Base-by-base conservation (phyloP, 2,113 vertebrate genomes). In the Paracanthobrama guichenoti region DNA sequence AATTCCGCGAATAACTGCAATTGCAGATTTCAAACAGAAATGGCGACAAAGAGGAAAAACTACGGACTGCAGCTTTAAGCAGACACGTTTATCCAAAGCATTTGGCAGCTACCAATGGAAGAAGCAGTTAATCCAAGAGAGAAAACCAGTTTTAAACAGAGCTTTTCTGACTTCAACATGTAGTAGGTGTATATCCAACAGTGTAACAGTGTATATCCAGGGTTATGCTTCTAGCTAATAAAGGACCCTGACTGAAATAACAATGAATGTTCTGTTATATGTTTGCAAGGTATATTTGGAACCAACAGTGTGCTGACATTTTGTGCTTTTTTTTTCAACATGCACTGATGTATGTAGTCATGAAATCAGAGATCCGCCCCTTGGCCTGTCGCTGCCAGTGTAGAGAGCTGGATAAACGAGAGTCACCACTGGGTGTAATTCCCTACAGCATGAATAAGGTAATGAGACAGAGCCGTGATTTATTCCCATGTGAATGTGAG, bases 361-460 rank as follows among this genome's bases (percentile, higher is more conserved):
- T 53, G 26, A n/a, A 26, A 28, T 46, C 39, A 26, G 14, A 78
- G 44, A 69, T 50, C 46, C 46, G 28, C 35, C 13, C 24, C 22
- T 79, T 26, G 55, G 55, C 35, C 2, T 1, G 31, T 10, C 0
- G 14, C 6, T 42, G 44, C 22, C 50, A 14, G 18, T 13, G 35
- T 60, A 14, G 39, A 83, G 79, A 84, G 84, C 83, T n/a, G 84
- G 80, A 50, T 35, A 85, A 87, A 78, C 44, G 79, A 48, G 76
- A 90, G 64, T 85, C 13, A 60, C 74, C 75, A 89, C 83, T 44
- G 67, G 89, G 87, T 88, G 85, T 74, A 88, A 74, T 64, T 79
- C 79, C 91, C 90, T 89, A 85, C 84, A 73, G 81, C 85, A 88
- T 90, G 88, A 92, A 92, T 92, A 91, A 89, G 89, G 90, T 83